Evolutionary conservation across 2,888 invertebrate genomes (phyloP), one percentile per base, ranked within the genome.

Genomic region (Mystacides longicornis): DNA sequence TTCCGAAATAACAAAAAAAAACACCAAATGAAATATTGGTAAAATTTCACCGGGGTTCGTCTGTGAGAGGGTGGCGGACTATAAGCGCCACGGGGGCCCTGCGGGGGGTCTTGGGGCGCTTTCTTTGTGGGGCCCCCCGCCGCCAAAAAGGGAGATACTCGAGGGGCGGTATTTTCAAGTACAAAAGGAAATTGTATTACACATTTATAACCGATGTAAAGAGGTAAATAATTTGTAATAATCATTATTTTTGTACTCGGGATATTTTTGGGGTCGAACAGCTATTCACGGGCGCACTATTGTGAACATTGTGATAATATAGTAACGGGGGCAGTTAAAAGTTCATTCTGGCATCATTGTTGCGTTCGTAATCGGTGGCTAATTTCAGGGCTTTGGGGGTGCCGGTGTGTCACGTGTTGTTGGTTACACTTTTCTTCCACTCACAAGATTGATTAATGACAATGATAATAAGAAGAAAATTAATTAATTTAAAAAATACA

Each of bases 111-210:
- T 14, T 4, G 48, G 48, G 20, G 48, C 48, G 48, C 48, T 48
- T 21, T 23, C 48, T 48, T 48, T 48, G 48, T 23, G n/a, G 48
- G 18, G 5, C 48, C 48, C 48, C 48, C 48, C 48, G 48, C 16
- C n/a, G 48, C 21, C 37, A 37, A 37, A n/a, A n/a, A 37, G 37
- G 37, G 37, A 14, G 37, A 37, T 7, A 37, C 37, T 14, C 7
- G 37, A 37, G 14, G 37, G 37, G 37, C 37, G 37, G 37, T 37
- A 37, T 7, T 7, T n/a, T 7, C 14, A 16, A 37, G 37, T 37
- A 37, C 37, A 37, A 37, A 37, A 37, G 37, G 37, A 37, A 37
- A 16, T 37, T 14, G 11, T 37, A 14, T 14, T 37, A 37, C 37
- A 37, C 37, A 3, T 37, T 37, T 37, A 37, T 37, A 37, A 7